These are phyloP conservation scores for Drosophila kuntzei DNA, from an alignment of 2,888 invertebrate genomes.

Conservation along the genomic window DNA sequence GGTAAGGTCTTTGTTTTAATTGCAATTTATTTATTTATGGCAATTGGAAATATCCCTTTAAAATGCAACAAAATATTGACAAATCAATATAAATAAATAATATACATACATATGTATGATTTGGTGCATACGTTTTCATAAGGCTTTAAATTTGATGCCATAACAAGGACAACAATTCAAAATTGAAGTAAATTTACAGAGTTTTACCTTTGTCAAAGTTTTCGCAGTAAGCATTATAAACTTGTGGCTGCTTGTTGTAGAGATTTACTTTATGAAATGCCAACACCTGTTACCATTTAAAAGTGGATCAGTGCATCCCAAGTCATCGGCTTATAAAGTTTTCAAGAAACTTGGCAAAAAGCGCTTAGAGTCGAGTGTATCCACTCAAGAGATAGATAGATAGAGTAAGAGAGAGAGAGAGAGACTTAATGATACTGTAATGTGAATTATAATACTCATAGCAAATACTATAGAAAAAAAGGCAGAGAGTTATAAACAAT, in stretches of 20 bases:
- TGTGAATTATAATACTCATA: constrained; percentile 31
- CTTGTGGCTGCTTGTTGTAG: constrained; percentile 15
- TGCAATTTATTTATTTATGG: constrained; percentile 42
- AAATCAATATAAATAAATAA: constrained; percentile 3
- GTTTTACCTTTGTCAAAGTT: constrained; percentile 46
- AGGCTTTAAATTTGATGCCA: not conserved
- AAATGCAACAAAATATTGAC: not conserved
- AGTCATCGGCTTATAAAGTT: constrained; percentile 69
- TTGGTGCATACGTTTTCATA: not conserved
- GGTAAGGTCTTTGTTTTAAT: constrained; percentile 15
- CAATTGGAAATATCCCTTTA: not conserved
- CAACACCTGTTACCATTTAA: constrained; percentile 71
- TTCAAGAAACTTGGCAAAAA: constrained; percentile 40
- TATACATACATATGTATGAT: no score
- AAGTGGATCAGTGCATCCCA: constrained; percentile 57
- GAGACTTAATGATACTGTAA: constrained; percentile 47
- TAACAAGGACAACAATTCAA: constrained; percentile 19
- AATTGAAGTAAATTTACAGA: constrained; percentile 45
- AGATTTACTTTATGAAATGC: constrained; percentile 50
- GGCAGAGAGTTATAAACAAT: constrained; percentile 21
- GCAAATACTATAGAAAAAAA: constrained; percentile 11
- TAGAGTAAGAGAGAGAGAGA: not conserved
- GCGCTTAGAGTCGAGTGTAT: constrained; percentile 33
- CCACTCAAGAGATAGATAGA: constrained; percentile 31
- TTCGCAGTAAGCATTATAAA: constrained; percentile 9